A percentile compares a stretch with the other conserved stretches of the same genome.
These are phyloP conservation scores for Eupithecia centaureata DNA, from an alignment of 2,888 invertebrate species.

Conservation along the genomic window DNA sequence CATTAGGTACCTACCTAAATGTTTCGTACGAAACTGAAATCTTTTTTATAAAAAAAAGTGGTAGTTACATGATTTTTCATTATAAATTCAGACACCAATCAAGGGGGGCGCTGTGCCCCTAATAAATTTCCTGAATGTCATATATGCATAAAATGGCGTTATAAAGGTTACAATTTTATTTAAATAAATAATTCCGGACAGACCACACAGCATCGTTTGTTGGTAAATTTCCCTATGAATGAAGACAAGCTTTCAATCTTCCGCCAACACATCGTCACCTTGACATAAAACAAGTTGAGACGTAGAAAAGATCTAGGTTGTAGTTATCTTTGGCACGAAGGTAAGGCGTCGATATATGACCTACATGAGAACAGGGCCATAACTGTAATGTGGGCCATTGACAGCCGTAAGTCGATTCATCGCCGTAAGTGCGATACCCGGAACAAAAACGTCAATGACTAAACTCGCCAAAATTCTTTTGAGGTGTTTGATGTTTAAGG, in stretches of 20 bases:
- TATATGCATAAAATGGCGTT: no score
- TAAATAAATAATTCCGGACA: no score
- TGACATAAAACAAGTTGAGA: slow-evolving; percentile 31
- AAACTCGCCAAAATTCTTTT: slow-evolving; percentile 11
- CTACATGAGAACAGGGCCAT: slow-evolving; percentile 36
- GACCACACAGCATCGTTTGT: no score
- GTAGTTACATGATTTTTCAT: no score
- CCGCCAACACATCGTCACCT: slow-evolving; percentile 24
- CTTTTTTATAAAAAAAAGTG: no score
- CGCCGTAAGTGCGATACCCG: slow-evolving; percentile 31
- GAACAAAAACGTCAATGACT: slow-evolving; percentile 24
- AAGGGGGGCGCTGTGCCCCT: no score
- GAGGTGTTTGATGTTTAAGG: slow-evolving; percentile 17
- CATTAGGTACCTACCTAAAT: no score
- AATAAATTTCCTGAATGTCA: no score
- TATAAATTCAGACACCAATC: no score
- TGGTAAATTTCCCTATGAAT: not conserved
- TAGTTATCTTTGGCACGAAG: slow-evolving; percentile 30
- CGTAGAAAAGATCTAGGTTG: slow-evolving; percentile 36
- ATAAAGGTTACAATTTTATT: no score
- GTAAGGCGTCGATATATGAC: slow-evolving; percentile 29
- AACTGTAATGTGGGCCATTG: slow-evolving; percentile 43
- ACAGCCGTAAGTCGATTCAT: slow-evolving; percentile 24
- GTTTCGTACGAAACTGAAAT: no score
- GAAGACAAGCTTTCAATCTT: slow-evolving; percentile 7